Evolutionary conservation across 1,140 invertebrate genomes (phyloP).

Genomic region (Bathynomus jamesi): DNA sequence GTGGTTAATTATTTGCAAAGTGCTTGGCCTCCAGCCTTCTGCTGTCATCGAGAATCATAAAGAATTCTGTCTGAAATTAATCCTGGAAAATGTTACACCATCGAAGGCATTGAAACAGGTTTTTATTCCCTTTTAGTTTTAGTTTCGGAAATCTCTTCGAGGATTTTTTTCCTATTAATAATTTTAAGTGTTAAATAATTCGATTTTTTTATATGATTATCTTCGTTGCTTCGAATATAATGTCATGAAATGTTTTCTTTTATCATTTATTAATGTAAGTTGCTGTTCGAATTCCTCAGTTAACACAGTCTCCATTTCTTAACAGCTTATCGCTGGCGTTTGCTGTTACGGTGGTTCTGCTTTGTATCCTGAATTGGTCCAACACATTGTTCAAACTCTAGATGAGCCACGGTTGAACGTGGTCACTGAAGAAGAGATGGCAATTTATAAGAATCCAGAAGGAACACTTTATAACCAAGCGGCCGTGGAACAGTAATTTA

Average conservation of each 20-base stretch:
- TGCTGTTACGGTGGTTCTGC: conserved; percentile 49
- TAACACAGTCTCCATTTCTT: too few species aligned
- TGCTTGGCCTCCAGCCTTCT: not conserved
- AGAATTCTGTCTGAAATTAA: not conserved
- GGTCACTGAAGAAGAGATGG: conserved; percentile 78
- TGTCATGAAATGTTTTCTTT: too few species aligned
- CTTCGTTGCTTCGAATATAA: too few species aligned
- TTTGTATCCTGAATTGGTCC: conserved; percentile 55
- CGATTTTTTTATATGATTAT: too few species aligned
- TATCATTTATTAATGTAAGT: too few species aligned
- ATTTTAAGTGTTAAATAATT: too few species aligned
- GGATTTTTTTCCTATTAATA: too few species aligned
- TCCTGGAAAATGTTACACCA: too few species aligned
- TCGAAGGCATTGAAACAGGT: too few species aligned
- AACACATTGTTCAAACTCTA: conserved; percentile 52
- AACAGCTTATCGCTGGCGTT: conserved; percentile 50
- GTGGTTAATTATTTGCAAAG: not conserved
- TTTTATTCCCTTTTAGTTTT: too few species aligned
- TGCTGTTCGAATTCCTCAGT: too few species aligned
- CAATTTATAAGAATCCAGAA: conserved; percentile 77
- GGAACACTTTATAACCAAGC: conserved; percentile 86
- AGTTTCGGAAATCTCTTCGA: too few species aligned
- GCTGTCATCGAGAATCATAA: not conserved
- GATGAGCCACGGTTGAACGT: conserved; percentile 58
- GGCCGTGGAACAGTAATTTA: conserved; percentile 65